Evolutionary conservation across 2,113 vertebrate species (phyloP).

Genomic region (Pterocles burchelli): DNA sequence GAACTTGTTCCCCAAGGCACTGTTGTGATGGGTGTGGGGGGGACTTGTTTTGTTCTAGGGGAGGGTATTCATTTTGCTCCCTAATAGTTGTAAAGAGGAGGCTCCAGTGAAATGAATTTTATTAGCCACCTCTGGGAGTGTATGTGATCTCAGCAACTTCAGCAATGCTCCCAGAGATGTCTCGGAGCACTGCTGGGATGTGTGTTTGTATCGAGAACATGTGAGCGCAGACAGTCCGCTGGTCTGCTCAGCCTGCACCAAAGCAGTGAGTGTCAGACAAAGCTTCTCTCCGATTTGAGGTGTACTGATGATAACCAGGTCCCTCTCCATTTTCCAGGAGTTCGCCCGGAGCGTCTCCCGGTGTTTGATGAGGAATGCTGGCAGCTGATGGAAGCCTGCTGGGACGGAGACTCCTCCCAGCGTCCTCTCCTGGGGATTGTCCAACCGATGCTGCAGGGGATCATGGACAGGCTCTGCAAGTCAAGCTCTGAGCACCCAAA

Average conservation of each 20-base stretch:
- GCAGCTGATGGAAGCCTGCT: conserved; percentile 99
- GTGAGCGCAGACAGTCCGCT: neutral
- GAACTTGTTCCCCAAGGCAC: neutral
- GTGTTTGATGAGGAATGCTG: conserved; percentile 96
- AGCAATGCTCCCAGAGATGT: neutral
- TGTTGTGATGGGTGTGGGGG: neutral
- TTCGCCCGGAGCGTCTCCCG: conserved; percentile 87
- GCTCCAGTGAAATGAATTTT: neutral
- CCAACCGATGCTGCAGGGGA: conserved; percentile 91
- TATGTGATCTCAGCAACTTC: neutral
- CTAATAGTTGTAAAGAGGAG: neutral
- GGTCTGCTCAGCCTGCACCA: neutral
- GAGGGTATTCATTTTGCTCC: neutral
- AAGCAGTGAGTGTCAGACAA: neutral
- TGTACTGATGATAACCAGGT: neutral
- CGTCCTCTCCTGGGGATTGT: conserved; percentile 94
- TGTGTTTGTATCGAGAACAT: too few relatives aligned
- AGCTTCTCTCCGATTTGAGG: neutral
- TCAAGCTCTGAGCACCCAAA: conserved; percentile 70
- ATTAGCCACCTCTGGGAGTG: neutral
- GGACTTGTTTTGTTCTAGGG: neutral
- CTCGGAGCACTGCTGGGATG: neutral
- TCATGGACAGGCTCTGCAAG: conserved; percentile 90
- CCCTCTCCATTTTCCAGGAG: conserved; percentile 74
- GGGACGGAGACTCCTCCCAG: conserved; percentile 91